phyloP scores from a whole-genome alignment of 2,113 vertebrate species.

The Podarcis muralis region DNA sequence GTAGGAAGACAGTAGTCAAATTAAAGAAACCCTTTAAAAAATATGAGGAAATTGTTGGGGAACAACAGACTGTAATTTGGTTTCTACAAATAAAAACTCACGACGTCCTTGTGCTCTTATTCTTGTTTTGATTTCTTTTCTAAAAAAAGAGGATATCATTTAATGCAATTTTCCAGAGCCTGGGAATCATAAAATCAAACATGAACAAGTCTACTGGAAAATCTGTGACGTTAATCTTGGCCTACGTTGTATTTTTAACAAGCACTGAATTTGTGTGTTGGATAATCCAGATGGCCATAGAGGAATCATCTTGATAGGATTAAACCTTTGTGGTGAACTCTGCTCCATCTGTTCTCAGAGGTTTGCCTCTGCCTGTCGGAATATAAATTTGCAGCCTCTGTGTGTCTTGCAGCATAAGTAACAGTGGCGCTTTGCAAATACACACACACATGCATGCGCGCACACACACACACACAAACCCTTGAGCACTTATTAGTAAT shows the following conservation, averaged over 20 bases:
- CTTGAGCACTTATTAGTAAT: slow-evolving; percentile 49
- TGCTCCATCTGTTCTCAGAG: slow-evolving; percentile 88
- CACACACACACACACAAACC: background rate
- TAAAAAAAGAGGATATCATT: slow-evolving; percentile 74
- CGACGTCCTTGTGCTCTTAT: slow-evolving; percentile 68
- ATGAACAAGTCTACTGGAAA: slow-evolving; percentile 88
- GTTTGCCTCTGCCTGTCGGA: slow-evolving; percentile 71
- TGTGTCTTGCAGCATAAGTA: slow-evolving; percentile 46
- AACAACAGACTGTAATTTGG: slow-evolving; percentile 72
- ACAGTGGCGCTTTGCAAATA: slow-evolving; percentile 41
- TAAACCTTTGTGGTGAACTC: slow-evolving; percentile 93
- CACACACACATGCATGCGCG: background rate
- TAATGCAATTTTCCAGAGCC: slow-evolving; percentile 81
- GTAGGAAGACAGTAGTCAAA: slow-evolving; percentile 53
- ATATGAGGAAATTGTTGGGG: slow-evolving; percentile 76
- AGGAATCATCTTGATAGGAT: slow-evolving; percentile 97
- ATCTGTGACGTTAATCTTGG: slow-evolving; percentile 91
- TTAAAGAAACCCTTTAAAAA: slow-evolving; percentile 51
- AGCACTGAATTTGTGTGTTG: slow-evolving; percentile 85
- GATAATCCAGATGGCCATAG: slow-evolving; percentile 97
- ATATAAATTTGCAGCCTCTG: slow-evolving; percentile 71
- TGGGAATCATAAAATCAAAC: slow-evolving; percentile 82
- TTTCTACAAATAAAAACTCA: slow-evolving; percentile 79
- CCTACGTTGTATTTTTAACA: slow-evolving; percentile 88
- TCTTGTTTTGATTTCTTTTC: slow-evolving; percentile 73